phyloP scores from a whole-genome alignment of 30 jellyfish, hydroid and myxozoan species.

The Hydractinia symbiolongicarpus region DNA sequence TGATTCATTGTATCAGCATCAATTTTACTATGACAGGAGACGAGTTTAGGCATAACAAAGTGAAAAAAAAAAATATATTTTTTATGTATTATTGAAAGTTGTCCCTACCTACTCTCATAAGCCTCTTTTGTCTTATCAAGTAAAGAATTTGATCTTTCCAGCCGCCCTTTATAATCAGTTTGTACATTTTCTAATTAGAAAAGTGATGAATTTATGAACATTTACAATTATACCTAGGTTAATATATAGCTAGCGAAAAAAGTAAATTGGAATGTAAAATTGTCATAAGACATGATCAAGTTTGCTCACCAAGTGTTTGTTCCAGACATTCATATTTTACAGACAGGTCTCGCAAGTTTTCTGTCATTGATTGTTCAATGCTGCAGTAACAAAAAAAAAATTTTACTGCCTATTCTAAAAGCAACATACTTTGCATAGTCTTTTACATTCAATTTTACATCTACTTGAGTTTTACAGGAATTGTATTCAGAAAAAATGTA shows the following conservation, averaged over 20 bases:
- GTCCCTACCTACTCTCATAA: constrained; percentile 43
- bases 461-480: no score
- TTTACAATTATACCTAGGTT: not conserved
- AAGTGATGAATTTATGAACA: not conserved
- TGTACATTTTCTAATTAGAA: constrained; percentile 23
- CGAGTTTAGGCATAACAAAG: not conserved
- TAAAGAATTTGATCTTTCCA: constrained; percentile 35
- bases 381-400: constrained; percentile 21
- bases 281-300: no score
- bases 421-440: no score
- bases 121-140: constrained; percentile 47
- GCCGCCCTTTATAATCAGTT: constrained; percentile 30
- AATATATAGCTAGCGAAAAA: not conserved
- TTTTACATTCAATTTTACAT: no score
- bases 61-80: not conserved
- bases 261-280: not conserved
- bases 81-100: no score
- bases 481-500: not conserved
- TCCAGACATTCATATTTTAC: constrained; percentile 55
- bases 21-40: constrained; percentile 21
- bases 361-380: constrained; percentile 61
- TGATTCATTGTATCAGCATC: constrained; percentile 49
- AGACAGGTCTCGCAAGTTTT: constrained; percentile 55
- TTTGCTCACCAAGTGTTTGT: constrained; percentile 38
- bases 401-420: no score